These are phyloP conservation scores for Lacerta viridis DNA, from an alignment of 2,797 vertebrate species.

Conservation along the genomic window DNA sequence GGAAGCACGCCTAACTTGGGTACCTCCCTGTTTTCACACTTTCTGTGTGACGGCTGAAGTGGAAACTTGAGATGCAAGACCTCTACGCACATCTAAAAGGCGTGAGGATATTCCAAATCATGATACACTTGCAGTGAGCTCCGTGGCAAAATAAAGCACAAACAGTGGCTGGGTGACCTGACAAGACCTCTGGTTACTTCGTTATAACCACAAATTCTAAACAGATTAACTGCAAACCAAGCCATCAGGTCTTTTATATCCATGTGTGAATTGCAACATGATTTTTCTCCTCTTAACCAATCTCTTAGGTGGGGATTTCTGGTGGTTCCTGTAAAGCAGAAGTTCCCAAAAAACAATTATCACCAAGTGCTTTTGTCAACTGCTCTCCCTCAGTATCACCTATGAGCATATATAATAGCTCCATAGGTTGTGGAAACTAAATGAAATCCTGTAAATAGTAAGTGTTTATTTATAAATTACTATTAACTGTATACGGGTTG, in stretches of 20 bases:
- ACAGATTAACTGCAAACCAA: conserved; percentile 11
- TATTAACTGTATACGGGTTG: conserved; percentile 60
- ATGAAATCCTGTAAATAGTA: conserved; percentile 54
- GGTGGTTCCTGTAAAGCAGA: conserved; percentile 24
- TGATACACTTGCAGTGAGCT: background rate
- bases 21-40: background rate
- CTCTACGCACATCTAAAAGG: background rate
- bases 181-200: background rate
- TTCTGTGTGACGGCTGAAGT: background rate
- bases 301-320: conserved; percentile 13
- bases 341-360: conserved; percentile 47
- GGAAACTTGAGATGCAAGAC: background rate
- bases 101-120: background rate
- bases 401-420: conserved; percentile 60
- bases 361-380: conserved; percentile 54
- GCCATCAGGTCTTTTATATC: conserved; percentile 9
- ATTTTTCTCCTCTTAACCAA: conserved; percentile 54
- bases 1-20: background rate
- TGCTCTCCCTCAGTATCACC: conserved; percentile 62
- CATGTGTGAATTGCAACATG: background rate
- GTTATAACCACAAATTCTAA: background rate
- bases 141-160: conserved; percentile 8
- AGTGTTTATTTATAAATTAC: conserved; percentile 66
- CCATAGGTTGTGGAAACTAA: conserved; percentile 57
- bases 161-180: background rate